These are phyloP conservation scores for Acanthornis magna DNA, from an alignment of 2,797 vertebrate species.

Conservation along the genomic window DNA sequence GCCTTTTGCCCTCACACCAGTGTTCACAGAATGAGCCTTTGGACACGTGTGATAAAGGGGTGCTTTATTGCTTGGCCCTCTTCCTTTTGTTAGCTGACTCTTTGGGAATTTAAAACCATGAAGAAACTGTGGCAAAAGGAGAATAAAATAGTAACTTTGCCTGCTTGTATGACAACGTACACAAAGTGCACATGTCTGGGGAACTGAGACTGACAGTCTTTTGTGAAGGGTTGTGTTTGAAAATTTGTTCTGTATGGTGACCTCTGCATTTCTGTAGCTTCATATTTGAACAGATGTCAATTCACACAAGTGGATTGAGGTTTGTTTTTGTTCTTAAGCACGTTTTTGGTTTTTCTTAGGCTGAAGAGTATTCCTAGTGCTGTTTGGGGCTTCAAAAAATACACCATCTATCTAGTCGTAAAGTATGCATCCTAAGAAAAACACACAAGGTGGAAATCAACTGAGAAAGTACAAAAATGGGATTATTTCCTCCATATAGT, in stretches of 20 bases:
- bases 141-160: neutral
- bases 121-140: neutral
- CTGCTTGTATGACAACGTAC: neutral
- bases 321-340: neutral
- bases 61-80: neutral
- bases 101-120: neutral
- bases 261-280: neutral
- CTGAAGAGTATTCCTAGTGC: neutral
- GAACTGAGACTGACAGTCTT: neutral
- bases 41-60: fast-evolving
- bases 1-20: neutral
- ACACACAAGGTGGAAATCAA: neutral
- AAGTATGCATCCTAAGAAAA: neutral
- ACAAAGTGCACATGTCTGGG: neutral
- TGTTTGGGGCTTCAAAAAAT: neutral
- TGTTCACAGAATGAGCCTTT: neutral
- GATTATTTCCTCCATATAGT: neutral
- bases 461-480: neutral
- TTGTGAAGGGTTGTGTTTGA: neutral
- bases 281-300: neutral
- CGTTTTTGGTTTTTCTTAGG: neutral
- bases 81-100: neutral
- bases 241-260: neutral
- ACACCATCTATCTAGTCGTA: neutral
- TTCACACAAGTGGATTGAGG: neutral